Evolutionary conservation across 2,113 vertebrate species (phyloP), one percentile per base, ranked within the genome.

Genomic region (Vimba vimba): DNA sequence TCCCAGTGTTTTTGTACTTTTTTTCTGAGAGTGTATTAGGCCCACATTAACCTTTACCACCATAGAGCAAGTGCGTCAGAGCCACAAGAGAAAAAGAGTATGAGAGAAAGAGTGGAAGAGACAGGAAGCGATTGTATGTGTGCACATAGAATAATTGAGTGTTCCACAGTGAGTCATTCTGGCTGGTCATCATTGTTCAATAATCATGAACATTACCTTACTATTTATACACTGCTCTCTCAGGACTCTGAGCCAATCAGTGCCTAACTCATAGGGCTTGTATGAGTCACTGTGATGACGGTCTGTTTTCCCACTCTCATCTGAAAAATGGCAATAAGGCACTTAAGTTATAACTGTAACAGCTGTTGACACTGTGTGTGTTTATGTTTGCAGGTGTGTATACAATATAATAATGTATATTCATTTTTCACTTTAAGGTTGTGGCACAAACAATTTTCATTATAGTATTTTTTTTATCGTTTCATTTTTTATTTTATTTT

Each of bases 91-190:
- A 85, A 23, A 66, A 21, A 9, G 19, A 73, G 27, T 25, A 50
- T 39, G 66, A 45, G 27, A 80, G 66, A 60, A 50, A 71, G 52
- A 81, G 11, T 55, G 57, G 47, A 17, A 66, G 69, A 57, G 59
- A 88, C 27, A 73, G 30, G 55, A 33, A 81, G 52, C 77, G 73
- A 81, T 74, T 82, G 59, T 77, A 33, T 9, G 39, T 45, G 39
- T 50, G 73, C 43, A 8, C 23, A 52, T n/a, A 68, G 82, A 21
- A 84, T 84, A 82, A 86, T 84, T 43, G 57, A 85, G 84, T 84
- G 83, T 82, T 79, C 64, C 74, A 33, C 66, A 17, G 66, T 94
- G 93, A 93, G 85, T 94, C 93, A 93, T 55, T 59, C 43, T 25
- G 68, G 36, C 57, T 85, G 79, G 64, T n/a, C n/a, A 84, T 75